phyloP scores from a whole-genome alignment of 2,113 vertebrate species.

The Amia ocellicauda region DNA sequence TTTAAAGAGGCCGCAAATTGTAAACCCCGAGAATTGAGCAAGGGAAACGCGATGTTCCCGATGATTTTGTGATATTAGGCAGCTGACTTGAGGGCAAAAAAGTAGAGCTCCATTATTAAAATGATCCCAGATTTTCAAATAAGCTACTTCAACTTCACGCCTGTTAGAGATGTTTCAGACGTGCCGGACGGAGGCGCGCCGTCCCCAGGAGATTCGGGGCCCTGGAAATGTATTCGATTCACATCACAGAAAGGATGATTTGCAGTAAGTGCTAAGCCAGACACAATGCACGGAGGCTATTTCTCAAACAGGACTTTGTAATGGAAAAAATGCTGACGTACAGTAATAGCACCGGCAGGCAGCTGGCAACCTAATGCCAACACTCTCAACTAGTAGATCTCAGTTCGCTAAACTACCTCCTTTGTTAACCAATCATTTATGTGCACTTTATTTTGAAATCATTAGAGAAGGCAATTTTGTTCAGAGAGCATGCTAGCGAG shows the following conservation, averaged over 20 bases:
- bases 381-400: slow-evolving; percentile 5
- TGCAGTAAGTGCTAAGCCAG: slow-evolving; percentile 2
- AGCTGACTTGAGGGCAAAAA: too few relatives aligned
- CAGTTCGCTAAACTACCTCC: slow-evolving; percentile 5
- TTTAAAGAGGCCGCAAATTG: too few relatives aligned
- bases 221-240: background rate
- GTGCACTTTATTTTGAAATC: slow-evolving; percentile 9
- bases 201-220: background rate
- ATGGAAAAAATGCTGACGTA: slow-evolving; percentile 25
- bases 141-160: too few relatives aligned
- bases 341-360: slow-evolving; percentile 13
- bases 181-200: too few relatives aligned
- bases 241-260: slow-evolving; percentile 11
- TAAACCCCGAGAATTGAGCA: too few relatives aligned
- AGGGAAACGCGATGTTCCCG: too few relatives aligned
- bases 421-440: slow-evolving; percentile 16
- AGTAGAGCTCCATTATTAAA: too few relatives aligned
- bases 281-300: slow-evolving; percentile 11
- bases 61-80: too few relatives aligned
- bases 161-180: too few relatives aligned
- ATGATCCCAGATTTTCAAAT: too few relatives aligned
- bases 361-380: slow-evolving; percentile 9
- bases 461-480: background rate
- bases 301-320: slow-evolving; percentile 19
- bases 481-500: background rate